phyloP scores from a whole-genome alignment of 2,888 invertebrate genomes.

The Listrodromus nycthemerus region DNA sequence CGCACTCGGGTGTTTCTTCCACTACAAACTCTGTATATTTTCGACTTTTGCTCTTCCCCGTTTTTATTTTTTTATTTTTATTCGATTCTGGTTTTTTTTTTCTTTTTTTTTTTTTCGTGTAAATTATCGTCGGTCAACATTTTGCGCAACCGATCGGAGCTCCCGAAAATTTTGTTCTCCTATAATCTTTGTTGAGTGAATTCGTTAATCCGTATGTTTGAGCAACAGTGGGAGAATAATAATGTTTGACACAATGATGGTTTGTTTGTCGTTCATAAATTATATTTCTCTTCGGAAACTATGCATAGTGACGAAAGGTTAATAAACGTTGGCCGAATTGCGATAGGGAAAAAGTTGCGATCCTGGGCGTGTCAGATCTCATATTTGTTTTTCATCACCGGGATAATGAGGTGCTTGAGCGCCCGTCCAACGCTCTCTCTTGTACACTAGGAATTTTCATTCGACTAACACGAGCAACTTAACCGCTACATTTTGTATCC shows the following conservation, averaged over 20 bases:
- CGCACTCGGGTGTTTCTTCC: conserved; percentile 52
- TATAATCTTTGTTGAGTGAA: background rate
- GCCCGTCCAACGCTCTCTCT: background rate
- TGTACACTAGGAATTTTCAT: background rate
- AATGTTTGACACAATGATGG: background rate
- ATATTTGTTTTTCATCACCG: background rate
- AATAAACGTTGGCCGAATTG: background rate
- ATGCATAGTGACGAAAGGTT: background rate
- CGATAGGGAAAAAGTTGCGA: background rate
- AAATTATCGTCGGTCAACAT: background rate
- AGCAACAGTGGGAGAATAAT: background rate
- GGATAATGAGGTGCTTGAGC: background rate
- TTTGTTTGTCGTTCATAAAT: background rate
- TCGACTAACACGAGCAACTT: background rate
- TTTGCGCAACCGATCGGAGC: background rate
- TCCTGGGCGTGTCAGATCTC: background rate
- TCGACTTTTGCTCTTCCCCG: background rate
- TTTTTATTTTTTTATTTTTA: background rate
- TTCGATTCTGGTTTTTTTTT: conserved; percentile 12
- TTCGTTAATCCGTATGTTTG: background rate
- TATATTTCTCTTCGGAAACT: background rate
- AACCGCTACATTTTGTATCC: background rate
- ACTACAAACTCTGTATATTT: conserved; percentile 10
- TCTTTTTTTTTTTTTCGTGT: background rate
- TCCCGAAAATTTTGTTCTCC: background rate